A percentile compares a stretch with the other conserved stretches of the same genome.
These are phyloP conservation scores for Lithophane socia DNA, from an alignment of 2,888 invertebrate genomes.

Conservation along the genomic window DNA sequence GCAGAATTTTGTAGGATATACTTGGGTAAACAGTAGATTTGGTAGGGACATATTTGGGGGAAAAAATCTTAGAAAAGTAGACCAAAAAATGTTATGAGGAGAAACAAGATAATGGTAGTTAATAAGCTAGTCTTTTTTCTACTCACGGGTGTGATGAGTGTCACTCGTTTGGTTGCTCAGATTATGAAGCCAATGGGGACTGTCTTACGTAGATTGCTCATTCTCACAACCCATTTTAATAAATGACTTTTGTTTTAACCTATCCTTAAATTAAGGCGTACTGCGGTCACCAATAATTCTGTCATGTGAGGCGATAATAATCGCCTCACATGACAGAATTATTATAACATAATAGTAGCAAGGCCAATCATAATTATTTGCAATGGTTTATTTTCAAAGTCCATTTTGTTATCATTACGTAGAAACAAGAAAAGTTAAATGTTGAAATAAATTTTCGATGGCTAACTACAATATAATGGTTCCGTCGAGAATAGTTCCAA, in stretches of 20 bases:
- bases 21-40: not conserved
- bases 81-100: too few species aligned
- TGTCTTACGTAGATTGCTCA: too few species aligned
- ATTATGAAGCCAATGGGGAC: too few species aligned
- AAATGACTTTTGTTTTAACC: too few species aligned
- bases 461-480: not conserved
- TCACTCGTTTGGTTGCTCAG: not conserved
- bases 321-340: too few species aligned
- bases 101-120: too few species aligned
- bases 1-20: not conserved
- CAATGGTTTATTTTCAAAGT: not conserved
- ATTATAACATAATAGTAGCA: too few species aligned
- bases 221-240: too few species aligned
- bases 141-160: not conserved
- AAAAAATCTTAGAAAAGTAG: too few species aligned
- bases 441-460: not conserved
- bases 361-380: not conserved
- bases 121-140: too few species aligned
- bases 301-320: not conserved
- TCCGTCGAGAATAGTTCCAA: conserved; percentile 1
- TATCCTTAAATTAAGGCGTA: not conserved
- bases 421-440: too few species aligned
- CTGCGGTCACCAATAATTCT: not conserved
- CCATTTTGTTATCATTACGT: not conserved
- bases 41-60: not conserved